Evolutionary conservation across 2,888 invertebrate species (phyloP).

Genomic region (Drosophila seclusa): DNA sequence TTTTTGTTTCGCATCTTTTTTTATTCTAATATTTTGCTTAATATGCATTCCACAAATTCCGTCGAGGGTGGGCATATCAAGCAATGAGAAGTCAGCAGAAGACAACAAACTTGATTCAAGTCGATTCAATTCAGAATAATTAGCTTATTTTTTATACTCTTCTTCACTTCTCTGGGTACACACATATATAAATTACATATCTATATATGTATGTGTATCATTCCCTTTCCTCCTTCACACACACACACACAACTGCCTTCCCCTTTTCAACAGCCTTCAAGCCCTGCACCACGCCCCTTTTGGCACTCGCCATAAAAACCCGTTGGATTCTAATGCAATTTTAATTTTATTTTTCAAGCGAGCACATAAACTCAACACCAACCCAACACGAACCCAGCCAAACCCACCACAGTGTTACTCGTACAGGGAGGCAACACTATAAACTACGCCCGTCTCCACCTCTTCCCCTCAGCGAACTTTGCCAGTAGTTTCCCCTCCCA

Average conservation of each 20-base stretch:
- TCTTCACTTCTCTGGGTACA: slow-evolving; percentile 24
- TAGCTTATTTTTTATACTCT: background rate
- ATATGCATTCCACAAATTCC: slow-evolving; percentile 15
- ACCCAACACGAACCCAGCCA: slow-evolving; percentile 1
- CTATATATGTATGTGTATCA: slow-evolving; percentile 35
- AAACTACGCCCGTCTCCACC: slow-evolving; percentile 49
- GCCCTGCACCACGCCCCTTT: slow-evolving; percentile 7
- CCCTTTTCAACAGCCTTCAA: slow-evolving; percentile 76
- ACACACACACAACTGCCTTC: background rate
- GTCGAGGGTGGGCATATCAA: background rate
- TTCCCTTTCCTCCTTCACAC: slow-evolving; percentile 17
- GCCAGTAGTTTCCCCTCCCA: background rate
- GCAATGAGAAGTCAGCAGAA: background rate
- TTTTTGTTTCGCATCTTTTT: slow-evolving; percentile 47
- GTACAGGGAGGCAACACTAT: slow-evolving; percentile 38
- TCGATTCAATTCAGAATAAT: background rate
- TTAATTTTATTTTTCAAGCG: slow-evolving; percentile 80
- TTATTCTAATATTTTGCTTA: slow-evolving; percentile 51
- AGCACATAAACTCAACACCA: slow-evolving; percentile 72
- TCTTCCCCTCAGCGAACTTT: background rate
- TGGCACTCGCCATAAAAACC: slow-evolving; percentile 58
- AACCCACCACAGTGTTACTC: slow-evolving; percentile 20
- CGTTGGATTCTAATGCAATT: slow-evolving; percentile 79
- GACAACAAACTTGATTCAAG: background rate
- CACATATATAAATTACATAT: slow-evolving; percentile 12